Evolutionary conservation across 2,888 invertebrate genomes (phyloP).

Genomic region (Petrolisthes cinctipes): DNA sequence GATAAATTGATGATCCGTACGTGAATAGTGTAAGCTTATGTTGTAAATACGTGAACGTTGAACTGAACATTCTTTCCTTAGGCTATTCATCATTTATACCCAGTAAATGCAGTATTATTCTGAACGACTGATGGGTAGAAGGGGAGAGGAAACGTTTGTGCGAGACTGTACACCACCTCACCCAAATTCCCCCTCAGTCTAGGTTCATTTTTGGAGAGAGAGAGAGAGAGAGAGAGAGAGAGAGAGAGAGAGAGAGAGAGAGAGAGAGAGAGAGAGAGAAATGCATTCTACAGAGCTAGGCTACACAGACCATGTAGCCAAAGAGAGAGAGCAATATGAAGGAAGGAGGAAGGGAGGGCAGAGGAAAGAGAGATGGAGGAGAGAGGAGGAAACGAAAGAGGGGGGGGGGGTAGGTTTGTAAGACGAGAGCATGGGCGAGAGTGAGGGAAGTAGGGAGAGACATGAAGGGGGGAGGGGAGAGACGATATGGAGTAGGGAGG

Average conservation of each 20-base stretch:
- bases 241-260: conserved; percentile 19
- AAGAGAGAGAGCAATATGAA: not conserved
- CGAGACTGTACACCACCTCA: not conserved
- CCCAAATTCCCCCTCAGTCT: not conserved
- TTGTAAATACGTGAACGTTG: too few species aligned
- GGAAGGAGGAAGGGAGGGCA: not conserved
- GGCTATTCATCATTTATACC: not conserved
- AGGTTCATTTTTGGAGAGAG: not conserved
- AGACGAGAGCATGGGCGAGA: not conserved
- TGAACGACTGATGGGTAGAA: not conserved
- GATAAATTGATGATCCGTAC: not conserved
- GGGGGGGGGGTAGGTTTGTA: not conserved
- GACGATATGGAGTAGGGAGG: not conserved
- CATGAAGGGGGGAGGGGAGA: too few species aligned
- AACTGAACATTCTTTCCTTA: too few species aligned
- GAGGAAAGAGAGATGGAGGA: conserved; percentile 16
- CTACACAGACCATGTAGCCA: not conserved
- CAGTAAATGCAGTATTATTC: not conserved
- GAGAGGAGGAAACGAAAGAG: not conserved
- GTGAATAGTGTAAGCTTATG: too few species aligned
- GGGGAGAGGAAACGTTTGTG: not conserved
- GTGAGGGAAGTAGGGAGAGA: too few species aligned
- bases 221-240: conserved; percentile 23
- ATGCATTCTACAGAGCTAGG: not conserved
- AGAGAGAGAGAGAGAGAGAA: not conserved